Percentiles rank a stretch among this genome's conserved stretches.
These are phyloP conservation scores for Galago senegalensis DNA, from an alignment of 2,797 vertebrate genomes.

Conservation along the genomic window DNA sequence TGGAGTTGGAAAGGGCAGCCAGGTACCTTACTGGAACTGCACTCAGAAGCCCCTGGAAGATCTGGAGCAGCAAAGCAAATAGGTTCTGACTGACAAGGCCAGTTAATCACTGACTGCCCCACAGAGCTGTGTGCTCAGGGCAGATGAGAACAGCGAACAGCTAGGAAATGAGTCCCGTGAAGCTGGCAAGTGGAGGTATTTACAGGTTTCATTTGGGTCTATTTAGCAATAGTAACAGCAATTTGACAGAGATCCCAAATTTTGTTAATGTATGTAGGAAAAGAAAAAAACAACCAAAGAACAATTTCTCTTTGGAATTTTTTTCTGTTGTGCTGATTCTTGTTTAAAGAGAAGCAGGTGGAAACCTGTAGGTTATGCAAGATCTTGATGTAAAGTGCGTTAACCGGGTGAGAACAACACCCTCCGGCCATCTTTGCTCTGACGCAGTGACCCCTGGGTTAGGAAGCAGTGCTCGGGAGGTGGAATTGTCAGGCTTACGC, in stretches of 20 bases:
- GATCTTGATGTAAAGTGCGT: neutral
- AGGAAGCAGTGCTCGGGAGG: neutral
- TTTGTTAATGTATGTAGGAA: neutral
- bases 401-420: neutral
- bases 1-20: neutral
- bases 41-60: neutral
- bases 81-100: neutral
- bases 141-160: neutral
- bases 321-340: neutral
- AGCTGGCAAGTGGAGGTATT: neutral
- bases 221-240: constrained; percentile 36
- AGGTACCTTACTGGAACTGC: neutral
- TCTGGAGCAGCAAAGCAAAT: neutral
- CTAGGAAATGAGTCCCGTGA: neutral
- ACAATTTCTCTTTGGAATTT: neutral
- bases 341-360: constrained; percentile 42
- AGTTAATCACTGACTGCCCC: neutral
- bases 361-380: constrained; percentile 5
- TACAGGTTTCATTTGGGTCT: neutral
- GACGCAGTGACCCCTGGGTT: neutral
- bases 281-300: neutral
- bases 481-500: neutral
- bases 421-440: neutral
- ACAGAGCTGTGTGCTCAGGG: neutral
- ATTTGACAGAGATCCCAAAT: neutral